Percentiles rank a stretch among this genome's conserved stretches.
Evolutionary conservation across 2,113 vertebrate species (phyloP).

Genomic region (Choloepus hoffmanni): DNA sequence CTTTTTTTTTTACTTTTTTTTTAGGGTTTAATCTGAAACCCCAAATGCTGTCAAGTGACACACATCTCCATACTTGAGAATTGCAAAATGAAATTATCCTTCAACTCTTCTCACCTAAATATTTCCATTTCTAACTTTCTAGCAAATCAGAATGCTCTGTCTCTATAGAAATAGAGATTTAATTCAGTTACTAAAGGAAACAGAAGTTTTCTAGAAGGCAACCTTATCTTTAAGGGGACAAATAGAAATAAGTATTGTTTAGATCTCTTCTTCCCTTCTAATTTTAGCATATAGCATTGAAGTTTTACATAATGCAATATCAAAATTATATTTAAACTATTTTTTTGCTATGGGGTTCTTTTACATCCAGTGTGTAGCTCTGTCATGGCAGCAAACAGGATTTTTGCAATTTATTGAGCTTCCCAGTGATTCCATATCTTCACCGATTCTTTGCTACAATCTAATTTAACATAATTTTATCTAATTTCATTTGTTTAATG

Average conservation of each 20-base stretch:
- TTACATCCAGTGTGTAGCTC: background rate
- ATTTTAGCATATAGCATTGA: background rate
- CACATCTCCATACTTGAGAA: background rate
- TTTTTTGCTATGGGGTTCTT: background rate
- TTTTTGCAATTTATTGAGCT: slow-evolving; percentile 28
- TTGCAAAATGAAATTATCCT: background rate
- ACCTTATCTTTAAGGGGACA: background rate
- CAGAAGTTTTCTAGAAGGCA: no score
- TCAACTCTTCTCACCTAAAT: background rate
- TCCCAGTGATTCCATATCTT: slow-evolving; percentile 22
- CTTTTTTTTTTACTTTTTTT: background rate
- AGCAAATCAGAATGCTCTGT: background rate
- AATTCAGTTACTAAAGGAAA: no score
- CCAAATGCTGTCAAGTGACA: background rate
- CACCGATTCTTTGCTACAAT: background rate
- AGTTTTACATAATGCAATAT: background rate
- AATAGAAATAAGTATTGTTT: background rate
- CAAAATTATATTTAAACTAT: background rate
- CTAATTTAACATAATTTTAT: background rate
- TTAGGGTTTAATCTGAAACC: background rate
- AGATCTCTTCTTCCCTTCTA: background rate
- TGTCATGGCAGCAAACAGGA: background rate
- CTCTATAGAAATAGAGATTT: no score
- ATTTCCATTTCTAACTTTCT: slow-evolving; percentile 29
- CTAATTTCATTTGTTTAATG: no score